Conservation (phyloP, 2,888 invertebrate genomes). For the Nudaria mundana region DNA sequence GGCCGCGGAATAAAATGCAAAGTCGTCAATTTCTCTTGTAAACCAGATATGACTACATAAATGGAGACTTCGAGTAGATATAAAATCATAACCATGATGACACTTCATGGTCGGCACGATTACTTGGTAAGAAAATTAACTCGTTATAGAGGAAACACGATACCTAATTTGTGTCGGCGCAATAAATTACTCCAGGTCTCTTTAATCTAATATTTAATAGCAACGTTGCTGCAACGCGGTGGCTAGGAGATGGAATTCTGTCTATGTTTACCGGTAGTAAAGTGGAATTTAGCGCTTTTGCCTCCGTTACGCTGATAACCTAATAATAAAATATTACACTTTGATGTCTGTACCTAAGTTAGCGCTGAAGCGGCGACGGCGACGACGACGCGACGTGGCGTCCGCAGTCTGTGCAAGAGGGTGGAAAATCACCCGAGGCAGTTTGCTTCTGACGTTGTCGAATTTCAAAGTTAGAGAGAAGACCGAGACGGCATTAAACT, state of each 20-base stretch:
- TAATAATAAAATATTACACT: constrained; percentile 68
- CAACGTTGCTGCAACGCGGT: constrained; percentile 29
- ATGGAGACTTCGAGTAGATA: no score
- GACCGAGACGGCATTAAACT: constrained; percentile 54
- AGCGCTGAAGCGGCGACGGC: constrained; percentile 14
- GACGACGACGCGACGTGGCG: constrained; percentile 24
- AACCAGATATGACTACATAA: no score
- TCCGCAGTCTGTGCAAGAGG: constrained; percentile 39
- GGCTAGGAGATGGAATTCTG: constrained; percentile 53
- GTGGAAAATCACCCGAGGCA: constrained; percentile 61
- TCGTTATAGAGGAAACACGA: constrained; percentile 26
- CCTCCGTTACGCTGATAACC: constrained; percentile 49
- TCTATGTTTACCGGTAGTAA: constrained; percentile 41
- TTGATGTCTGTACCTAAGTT: constrained; percentile 64
- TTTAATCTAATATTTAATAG: constrained; percentile 48
- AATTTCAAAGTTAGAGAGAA: constrained; percentile 47
- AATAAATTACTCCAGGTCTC: constrained; percentile 40
- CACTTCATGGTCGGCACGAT: no score
- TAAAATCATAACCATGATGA: no score
- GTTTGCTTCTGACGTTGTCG: constrained; percentile 38
- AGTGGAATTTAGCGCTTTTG: constrained; percentile 31
- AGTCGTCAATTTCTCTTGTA: no score
- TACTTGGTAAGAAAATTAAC: no score
- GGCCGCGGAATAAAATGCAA: no score
- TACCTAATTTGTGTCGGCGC: constrained; percentile 38